A percentile compares a stretch with the other conserved stretches of the same genome.
Evolutionary conservation across 35 echinoderm and acorn worm species (phyloP).

Genomic region (Hemicentrotus pulcherrimus): DNA sequence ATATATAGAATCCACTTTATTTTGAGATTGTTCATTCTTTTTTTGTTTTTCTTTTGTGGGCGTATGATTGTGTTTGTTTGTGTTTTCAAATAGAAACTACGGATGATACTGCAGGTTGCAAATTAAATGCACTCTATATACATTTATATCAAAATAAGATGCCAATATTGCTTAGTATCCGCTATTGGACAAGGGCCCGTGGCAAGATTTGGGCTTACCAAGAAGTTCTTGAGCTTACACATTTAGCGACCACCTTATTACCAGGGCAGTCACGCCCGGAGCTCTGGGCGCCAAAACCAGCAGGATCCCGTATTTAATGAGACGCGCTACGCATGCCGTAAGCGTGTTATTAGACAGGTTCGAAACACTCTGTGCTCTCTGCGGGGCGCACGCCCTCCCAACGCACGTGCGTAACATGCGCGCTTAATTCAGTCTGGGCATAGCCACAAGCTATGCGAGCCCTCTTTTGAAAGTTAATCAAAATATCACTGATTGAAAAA

Average conservation of each 20-base stretch:
- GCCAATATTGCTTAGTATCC: too few species aligned
- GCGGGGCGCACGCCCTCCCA: neutral
- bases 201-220: neutral
- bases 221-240: neutral
- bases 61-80: too few species aligned
- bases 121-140: too few species aligned
- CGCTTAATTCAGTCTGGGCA: neutral
- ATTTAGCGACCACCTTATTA: neutral
- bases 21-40: too few species aligned
- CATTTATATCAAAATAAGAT: too few species aligned
- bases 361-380: neutral
- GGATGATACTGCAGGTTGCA: too few species aligned
- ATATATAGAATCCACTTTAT: too few species aligned
- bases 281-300: neutral
- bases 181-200: neutral
- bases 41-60: too few species aligned
- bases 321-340: neutral
- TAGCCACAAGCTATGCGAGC: neutral
- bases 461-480: neutral
- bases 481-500: constrained; percentile 20
- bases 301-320: neutral
- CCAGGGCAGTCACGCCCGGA: neutral
- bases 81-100: too few species aligned
- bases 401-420: neutral
- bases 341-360: neutral